Evolutionary conservation across 2,797 vertebrate species (phyloP).

Genomic region (Bovichtus variegatus): DNA sequence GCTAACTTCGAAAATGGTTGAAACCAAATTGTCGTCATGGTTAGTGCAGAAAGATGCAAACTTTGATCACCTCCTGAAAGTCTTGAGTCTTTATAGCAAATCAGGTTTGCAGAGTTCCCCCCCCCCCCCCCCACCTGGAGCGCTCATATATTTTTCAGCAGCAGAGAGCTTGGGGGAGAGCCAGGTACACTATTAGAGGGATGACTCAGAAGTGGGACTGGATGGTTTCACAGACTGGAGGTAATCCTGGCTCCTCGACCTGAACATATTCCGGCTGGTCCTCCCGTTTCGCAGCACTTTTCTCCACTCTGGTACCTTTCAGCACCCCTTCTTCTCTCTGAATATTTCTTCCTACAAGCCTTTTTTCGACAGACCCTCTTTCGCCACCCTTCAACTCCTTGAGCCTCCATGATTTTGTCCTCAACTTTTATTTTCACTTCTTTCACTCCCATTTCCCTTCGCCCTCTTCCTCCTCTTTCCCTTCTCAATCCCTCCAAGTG

Average conservation of each 20-base stretch:
- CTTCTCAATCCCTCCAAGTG: slow-evolving; percentile 8
- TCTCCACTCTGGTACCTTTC: slow-evolving; percentile 1
- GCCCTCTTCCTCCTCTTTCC: not conserved
- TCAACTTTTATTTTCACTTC: slow-evolving; percentile 9
- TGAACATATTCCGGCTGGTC: slow-evolving; percentile 48
- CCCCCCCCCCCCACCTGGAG: slow-evolving; percentile 46
- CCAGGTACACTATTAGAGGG: slow-evolving; percentile 60
- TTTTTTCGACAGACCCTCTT: not conserved
- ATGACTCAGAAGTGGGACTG: slow-evolving; percentile 64
- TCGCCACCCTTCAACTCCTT: not conserved
- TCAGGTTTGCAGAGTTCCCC: slow-evolving; percentile 34
- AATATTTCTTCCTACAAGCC: slow-evolving; percentile 2
- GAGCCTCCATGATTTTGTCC: not conserved
- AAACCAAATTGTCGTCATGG: slow-evolving; percentile 26
- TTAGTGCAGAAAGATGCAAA: slow-evolving; percentile 8
- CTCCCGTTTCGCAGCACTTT: slow-evolving; percentile 15
- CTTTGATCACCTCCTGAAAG: slow-evolving; percentile 51
- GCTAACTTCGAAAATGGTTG: slow-evolving; percentile 1
- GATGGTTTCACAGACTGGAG: slow-evolving; percentile 50
- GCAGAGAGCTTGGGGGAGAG: slow-evolving; percentile 55
- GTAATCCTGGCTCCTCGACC: slow-evolving; percentile 56
- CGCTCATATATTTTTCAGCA: slow-evolving; percentile 72
- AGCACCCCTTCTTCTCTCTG: not conserved
- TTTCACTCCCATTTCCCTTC: not conserved
- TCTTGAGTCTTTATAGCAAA: slow-evolving; percentile 25